phyloP scores from a whole-genome alignment of 2,113 vertebrate species.

The human (Homo sapiens) region GRCh38 chr11:35852001-35852500 shows the following conservation, averaged over 20 bases:
- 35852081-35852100: no score
- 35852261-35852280: not conserved
- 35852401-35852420: not conserved
- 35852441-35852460: not conserved
- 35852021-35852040: not conserved
- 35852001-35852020: not conserved
- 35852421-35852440: not conserved
- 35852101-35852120: accelerated
- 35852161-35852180: not conserved
- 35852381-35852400: not conserved
- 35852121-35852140: accelerated
- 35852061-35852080: not conserved
- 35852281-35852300: not conserved
- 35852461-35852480: accelerated
- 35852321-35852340: not conserved
- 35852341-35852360: not conserved
- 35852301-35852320: slow-evolving; percentile 29
- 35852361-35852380: not conserved
- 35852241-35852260: not conserved
- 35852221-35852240: not conserved
- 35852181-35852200: not conserved
- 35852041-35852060: not conserved
- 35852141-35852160: not conserved
- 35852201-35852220: not conserved
- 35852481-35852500: not conserved